Conservation (phyloP, 2,888 invertebrate genomes). For the Apeira syringaria region DNA sequence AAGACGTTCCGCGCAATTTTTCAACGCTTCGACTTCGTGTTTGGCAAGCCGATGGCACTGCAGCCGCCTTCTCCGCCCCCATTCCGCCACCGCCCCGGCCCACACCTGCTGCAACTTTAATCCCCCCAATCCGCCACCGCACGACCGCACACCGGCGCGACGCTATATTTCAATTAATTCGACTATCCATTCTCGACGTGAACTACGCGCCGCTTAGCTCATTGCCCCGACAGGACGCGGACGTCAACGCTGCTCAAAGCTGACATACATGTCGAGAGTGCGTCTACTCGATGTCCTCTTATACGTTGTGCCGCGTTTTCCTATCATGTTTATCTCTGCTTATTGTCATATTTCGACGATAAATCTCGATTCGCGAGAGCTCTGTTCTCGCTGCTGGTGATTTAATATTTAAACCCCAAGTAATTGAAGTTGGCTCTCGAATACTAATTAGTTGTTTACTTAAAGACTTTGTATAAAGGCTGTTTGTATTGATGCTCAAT, state of each 20-base stretch:
- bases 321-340: constrained; percentile 2
- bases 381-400: constrained; percentile 48
- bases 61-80: constrained; percentile 36
- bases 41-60: constrained; percentile 67
- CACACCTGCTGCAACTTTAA: constrained; percentile 78
- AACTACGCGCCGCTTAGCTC: constrained; percentile 64
- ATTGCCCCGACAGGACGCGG: constrained; percentile 47
- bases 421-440: constrained; percentile 66
- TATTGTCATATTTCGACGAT: constrained; percentile 44
- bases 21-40: constrained; percentile 75
- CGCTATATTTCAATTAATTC: constrained; percentile 81
- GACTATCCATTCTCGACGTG: constrained; percentile 69
- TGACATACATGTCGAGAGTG: constrained; percentile 41
- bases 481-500: too few species aligned
- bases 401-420: constrained; percentile 59
- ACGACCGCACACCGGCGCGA: constrained; percentile 69
- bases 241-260: constrained; percentile 16
- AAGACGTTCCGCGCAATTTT: constrained; percentile 79
- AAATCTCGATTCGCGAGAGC: constrained; percentile 50
- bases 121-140: constrained; percentile 72
- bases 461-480: constrained; percentile 35
- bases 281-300: constrained; percentile 41
- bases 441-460: constrained; percentile 57
- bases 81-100: constrained; percentile 29
- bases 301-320: constrained; percentile 1